Percentiles rank a stretch among this genome's conserved stretches.
Evolutionary conservation across 2,797 vertebrate genomes (phyloP).

Genomic region (Catostomus latipinnis): DNA sequence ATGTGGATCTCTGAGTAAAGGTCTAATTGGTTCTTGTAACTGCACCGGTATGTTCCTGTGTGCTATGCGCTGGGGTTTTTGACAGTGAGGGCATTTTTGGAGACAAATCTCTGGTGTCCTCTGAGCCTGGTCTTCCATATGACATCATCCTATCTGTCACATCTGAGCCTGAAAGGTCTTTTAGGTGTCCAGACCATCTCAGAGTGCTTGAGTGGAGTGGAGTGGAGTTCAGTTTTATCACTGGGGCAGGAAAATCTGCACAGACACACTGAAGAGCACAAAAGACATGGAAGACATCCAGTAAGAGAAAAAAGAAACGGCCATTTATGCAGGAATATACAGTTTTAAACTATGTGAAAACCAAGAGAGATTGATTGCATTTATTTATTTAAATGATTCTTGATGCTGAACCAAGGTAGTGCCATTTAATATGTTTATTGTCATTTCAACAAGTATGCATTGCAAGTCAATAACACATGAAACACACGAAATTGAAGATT

Average conservation of each 20-base stretch:
- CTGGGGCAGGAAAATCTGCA: slow-evolving; percentile 73
- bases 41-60: slow-evolving; percentile 82
- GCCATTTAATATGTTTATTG: slow-evolving; percentile 1
- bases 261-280: slow-evolving; percentile 22
- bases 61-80: slow-evolving; percentile 35
- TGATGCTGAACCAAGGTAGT: neutral
- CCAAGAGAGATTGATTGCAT: neutral
- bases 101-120: neutral
- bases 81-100: slow-evolving; percentile 40
- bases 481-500: too few species aligned
- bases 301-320: neutral
- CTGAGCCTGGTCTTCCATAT: slow-evolving; percentile 62
- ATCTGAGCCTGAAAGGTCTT: slow-evolving; percentile 71
- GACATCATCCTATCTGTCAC: slow-evolving; percentile 66
- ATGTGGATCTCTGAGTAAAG: slow-evolving; percentile 76
- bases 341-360: too few species aligned
- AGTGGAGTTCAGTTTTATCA: slow-evolving; percentile 70
- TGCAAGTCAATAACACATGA: too few species aligned
- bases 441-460: neutral
- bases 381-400: neutral
- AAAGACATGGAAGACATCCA: neutral
- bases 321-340: too few species aligned
- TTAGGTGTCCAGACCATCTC: slow-evolving; percentile 69
- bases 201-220: slow-evolving; percentile 40
- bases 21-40: slow-evolving; percentile 66